Conservation (phyloP, 2,113 vertebrate genomes). For the Semicossyphus pulcher region DNA sequence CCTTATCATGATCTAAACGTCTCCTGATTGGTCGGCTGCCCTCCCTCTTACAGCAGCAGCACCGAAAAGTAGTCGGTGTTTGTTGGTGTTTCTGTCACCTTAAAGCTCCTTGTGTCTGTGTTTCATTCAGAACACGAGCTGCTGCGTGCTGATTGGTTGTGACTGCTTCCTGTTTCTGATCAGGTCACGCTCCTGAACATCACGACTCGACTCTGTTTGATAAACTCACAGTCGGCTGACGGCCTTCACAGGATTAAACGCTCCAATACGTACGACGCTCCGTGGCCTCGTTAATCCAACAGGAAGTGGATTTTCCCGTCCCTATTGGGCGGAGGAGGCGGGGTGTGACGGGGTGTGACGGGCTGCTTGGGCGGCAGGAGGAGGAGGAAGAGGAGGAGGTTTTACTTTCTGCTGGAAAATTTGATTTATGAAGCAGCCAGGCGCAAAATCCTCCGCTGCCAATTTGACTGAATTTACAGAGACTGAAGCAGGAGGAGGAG, state of each 20-base stretch:
- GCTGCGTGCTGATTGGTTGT: conserved; percentile 24
- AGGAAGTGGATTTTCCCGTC: conserved; percentile 55
- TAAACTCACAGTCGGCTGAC: conserved; percentile 31
- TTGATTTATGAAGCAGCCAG: neutral
- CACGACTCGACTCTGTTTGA: conserved; percentile 9
- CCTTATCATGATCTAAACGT: no score
- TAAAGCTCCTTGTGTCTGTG: neutral
- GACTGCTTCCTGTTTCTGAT: conserved; percentile 10
- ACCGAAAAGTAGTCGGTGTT: neutral
- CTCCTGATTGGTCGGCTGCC: neutral
- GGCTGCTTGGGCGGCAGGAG: neutral
- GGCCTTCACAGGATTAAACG: conserved; percentile 35
- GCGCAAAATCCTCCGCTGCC: neutral
- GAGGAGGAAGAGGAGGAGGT: neutral
- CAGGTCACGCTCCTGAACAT: conserved; percentile 14
- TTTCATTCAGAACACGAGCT: neutral
- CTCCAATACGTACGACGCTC: conserved; percentile 5
- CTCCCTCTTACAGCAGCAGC: no score
- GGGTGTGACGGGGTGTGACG: conserved; percentile 5
- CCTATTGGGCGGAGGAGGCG: conserved; percentile 1
- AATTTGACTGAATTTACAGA: neutral
- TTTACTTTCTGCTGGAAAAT: conserved; percentile 9
- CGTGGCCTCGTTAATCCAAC: conserved; percentile 19
- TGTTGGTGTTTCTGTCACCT: conserved; percentile 21
- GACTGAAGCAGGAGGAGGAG: neutral